These are phyloP conservation scores for Gymnodraco acuticeps DNA, from an alignment of 2,797 vertebrate species.

Conservation along the genomic window DNA sequence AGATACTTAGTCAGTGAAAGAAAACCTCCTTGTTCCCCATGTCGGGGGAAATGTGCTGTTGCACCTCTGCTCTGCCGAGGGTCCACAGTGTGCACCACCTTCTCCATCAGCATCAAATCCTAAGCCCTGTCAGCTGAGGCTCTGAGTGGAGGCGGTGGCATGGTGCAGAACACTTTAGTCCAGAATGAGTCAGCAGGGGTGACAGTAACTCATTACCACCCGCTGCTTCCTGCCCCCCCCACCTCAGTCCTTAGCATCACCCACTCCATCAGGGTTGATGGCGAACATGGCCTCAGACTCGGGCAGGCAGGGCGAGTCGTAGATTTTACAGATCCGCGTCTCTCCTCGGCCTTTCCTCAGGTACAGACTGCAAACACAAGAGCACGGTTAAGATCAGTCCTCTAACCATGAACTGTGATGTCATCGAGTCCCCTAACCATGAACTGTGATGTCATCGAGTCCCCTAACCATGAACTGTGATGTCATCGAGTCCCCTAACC, in stretches of 20 bases:
- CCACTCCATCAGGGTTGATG: conserved; percentile 95
- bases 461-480: neutral
- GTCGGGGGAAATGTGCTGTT: conserved; percentile 6
- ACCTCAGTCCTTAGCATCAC: conserved; percentile 95
- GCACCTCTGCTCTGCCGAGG: neutral
- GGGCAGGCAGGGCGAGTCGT: conserved; percentile 96
- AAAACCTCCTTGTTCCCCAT: fast-evolving
- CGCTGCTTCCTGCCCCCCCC: neutral
- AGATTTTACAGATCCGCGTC: conserved; percentile 98
- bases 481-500: neutral
- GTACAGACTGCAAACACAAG: conserved; percentile 85
- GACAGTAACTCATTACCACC: neutral
- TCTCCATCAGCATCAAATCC: neutral
- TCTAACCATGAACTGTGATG: neutral
- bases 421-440: neutral
- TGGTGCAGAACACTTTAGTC: neutral
- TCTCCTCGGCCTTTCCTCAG: conserved; percentile 96
- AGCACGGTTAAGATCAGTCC: neutral
- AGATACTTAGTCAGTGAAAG: neutral
- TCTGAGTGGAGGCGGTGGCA: neutral
- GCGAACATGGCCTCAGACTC: conserved; percentile 98
- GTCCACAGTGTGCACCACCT: neutral
- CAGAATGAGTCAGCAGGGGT: neutral
- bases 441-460: neutral
- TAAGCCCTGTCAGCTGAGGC: neutral